Base-by-base conservation (phyloP, 2,888 invertebrate species). In the Stenichneumon culpator region DNA sequence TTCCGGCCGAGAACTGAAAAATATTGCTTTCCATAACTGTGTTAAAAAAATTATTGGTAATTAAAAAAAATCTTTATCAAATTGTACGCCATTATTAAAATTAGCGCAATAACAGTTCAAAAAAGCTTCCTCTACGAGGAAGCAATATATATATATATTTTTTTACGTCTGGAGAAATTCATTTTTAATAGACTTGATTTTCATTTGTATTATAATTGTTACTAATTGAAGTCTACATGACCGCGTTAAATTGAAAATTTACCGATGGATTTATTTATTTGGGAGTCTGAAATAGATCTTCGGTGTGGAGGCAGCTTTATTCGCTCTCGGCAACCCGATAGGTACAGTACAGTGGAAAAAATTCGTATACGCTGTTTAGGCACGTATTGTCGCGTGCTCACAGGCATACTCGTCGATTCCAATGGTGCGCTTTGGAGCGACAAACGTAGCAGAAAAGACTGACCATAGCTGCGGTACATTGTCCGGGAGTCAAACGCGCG, bases 401-500 rank as follows among this genome's bases (percentile, higher is more conserved):
- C 52, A 7, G n/a, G 57, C 74, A 68, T 25, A 72, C 73, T 52
- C 60, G 70, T 67, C 36, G 68, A 72, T 16, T 68, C 69, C 54
- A 65, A 44, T 57, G 65, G 79, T 75, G 70, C 11, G 50, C 65
- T 70, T 74, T 65, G 54, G 67, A 82, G 82, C 78, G 69, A 83
- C 63, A 79, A 83, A 79, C 74, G 68, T 47, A 57, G 67, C 54
- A 68, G 54, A 73, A 80, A 36, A 36, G 39, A 67, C 39, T 19
- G 39, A 22, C 25, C 63, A 22, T 50, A 28, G 63, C 22, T 50
- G 69, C 25, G 68, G 63, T 67, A 73, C 78, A 67, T 78, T 70
- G 50, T 79, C 79, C 36, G 69, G 69, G 63, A 67, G 60, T 83
- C 83, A 83, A 83, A 79, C 79, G 79, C 74, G 3, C 68, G 79